Percentiles rank a stretch among this genome's conserved stretches.
Evolutionary conservation across 2,888 invertebrate species (phyloP).

Genomic region (Deilephila porcellus): DNA sequence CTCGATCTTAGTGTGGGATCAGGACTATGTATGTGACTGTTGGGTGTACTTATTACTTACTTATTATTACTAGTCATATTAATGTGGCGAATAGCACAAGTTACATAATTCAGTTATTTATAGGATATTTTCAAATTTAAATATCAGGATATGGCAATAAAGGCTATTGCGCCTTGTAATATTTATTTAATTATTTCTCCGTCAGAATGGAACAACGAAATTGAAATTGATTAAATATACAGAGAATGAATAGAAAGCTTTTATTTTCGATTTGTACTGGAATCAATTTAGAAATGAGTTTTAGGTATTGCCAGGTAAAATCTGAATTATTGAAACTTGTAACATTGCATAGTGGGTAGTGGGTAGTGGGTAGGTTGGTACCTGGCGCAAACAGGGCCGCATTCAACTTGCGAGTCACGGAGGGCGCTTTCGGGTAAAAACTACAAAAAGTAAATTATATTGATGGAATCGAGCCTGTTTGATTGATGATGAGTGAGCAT

Average conservation of each 20-base stretch:
- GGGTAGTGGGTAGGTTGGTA: slow-evolving; percentile 48
- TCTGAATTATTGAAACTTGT: slow-evolving; percentile 45
- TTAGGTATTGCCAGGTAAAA: slow-evolving; percentile 47
- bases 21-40: no score
- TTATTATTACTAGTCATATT: not conserved
- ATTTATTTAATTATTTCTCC: slow-evolving; percentile 18
- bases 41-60: no score
- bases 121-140: slow-evolving; percentile 15
- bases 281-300: slow-evolving; percentile 51
- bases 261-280: slow-evolving; percentile 45
- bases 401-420: slow-evolving; percentile 75
- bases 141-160: slow-evolving; percentile 21
- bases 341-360: slow-evolving; percentile 30
- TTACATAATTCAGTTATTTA: slow-evolving; percentile 1
- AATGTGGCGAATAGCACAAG: not conserved
- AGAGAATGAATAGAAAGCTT: slow-evolving; percentile 42
- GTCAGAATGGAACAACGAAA: slow-evolving; percentile 33
- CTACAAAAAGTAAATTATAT: slow-evolving; percentile 85
- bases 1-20: no score
- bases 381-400: slow-evolving; percentile 63
- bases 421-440: slow-evolving; percentile 81
- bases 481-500: slow-evolving; percentile 84
- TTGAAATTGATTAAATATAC: slow-evolving; percentile 44
- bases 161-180: slow-evolving; percentile 31
- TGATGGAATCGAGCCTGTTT: slow-evolving; percentile 83